Evolutionary conservation across 2,797 vertebrate genomes (phyloP), one percentile per base, ranked within the genome.

Genomic region (Acanthurus leucopareius): DNA sequence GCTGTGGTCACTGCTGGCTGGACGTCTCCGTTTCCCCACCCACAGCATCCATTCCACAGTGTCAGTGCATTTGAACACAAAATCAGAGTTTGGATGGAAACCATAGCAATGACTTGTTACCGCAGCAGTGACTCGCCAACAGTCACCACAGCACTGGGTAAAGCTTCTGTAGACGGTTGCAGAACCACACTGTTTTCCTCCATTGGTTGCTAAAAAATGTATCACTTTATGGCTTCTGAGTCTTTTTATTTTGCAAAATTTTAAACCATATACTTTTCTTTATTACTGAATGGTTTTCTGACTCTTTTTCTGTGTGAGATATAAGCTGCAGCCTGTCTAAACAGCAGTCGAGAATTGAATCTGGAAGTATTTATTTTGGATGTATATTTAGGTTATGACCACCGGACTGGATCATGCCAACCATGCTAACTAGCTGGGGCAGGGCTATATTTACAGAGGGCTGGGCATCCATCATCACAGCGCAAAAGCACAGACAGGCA

Each of bases 371-470:
- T 95, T 95, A 94, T 95, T 94, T 92, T 92, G 92, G 82, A 84
- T 84, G 73, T 95, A 95, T 94, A 95, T 95, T 91, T 95, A 95
- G 89, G 71, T 58, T 63, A 86, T 96, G 95, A 96, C 91, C 83
- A 77, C 89, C 75, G 3, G 89, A 73, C 81, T 83, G 89, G 92
- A 90, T 86, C 89, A 95, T 88, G 94, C 91, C 92, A 94, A 79
- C 89, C 91, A 95, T 94, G 93, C 93, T 95, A 95, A 96, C 94
- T 94, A 96, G 94, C 93, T 88, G 84, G 90, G 89, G 89, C 83
- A 84, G 67, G 76, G 84, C 83, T 96, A 96, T 96, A 96, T 96
- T 95, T 96, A 94, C 80, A 71, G 86, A 87, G 88, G 89, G 88
- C 87, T 82, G 88, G 91, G 91, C 91, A 91, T 94, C 93, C 89